These are phyloP conservation scores for Apodemia mormo DNA, from an alignment of 2,888 invertebrate species.

Conservation along the genomic window DNA sequence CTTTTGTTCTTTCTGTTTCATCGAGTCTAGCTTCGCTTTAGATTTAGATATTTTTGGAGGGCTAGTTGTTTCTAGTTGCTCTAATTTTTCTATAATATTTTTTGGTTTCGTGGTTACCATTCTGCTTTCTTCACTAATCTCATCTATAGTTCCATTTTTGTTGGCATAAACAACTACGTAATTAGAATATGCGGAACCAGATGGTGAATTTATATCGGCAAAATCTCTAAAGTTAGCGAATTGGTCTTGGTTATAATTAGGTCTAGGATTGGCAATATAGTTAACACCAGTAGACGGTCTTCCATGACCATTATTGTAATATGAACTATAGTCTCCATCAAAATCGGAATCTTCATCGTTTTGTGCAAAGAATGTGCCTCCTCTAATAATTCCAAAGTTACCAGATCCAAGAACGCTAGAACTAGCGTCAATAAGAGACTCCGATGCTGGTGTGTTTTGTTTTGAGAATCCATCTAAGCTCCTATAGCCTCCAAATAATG, in stretches of 20 bases:
- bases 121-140: conserved; percentile 71
- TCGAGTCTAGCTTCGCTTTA: conserved; percentile 84
- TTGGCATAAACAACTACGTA: conserved; percentile 92
- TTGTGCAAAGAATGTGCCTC: conserved; percentile 92
- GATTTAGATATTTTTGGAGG: conserved; percentile 79
- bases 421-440: conserved; percentile 75
- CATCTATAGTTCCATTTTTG: conserved; percentile 86
- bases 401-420: conserved; percentile 89
- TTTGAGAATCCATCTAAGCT: conserved; percentile 66
- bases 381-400: conserved; percentile 92
- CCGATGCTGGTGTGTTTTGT: conserved; percentile 58
- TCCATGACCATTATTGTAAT: conserved; percentile 87
- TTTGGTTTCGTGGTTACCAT: conserved; percentile 83
- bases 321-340: conserved; percentile 82
- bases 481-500: conserved; percentile 64
- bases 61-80: conserved; percentile 84
- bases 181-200: conserved; percentile 90
- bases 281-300: conserved; percentile 84
- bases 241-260: conserved; percentile 90
- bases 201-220: conserved; percentile 91
- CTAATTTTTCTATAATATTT: conserved; percentile 91
- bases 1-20: conserved; percentile 63
- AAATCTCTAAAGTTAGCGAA: conserved; percentile 95
- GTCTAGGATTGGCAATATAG: conserved; percentile 86
- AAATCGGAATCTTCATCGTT: conserved; percentile 85